phyloP scores from a whole-genome alignment of 92 coral and sea anemone species.

The Phenganax stokvisi region DNA sequence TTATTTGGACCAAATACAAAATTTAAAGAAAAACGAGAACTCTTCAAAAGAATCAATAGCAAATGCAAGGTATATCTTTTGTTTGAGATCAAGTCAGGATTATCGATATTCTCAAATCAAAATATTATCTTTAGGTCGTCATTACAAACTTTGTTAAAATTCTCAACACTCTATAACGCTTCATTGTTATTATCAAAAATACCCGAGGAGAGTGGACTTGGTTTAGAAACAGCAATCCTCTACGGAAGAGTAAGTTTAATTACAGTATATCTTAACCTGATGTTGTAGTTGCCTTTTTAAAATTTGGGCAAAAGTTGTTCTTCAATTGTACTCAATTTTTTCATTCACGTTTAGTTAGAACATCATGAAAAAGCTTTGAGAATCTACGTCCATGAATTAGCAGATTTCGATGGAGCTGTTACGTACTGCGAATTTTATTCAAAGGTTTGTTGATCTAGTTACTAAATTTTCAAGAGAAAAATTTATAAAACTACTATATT shows the following conservation, averaged over 20 bases:
- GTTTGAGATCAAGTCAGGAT: background rate
- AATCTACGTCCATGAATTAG: conserved; percentile 76
- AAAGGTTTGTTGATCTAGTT: conserved; percentile 48
- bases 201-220: conserved; percentile 78
- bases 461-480: background rate
- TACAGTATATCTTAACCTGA: background rate
- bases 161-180: conserved; percentile 81
- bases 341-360: conserved; percentile 60
- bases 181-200: conserved; percentile 76
- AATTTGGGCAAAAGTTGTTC: background rate
- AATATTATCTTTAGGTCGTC: conserved; percentile 48
- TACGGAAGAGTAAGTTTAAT: conserved; percentile 69
- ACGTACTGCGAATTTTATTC: conserved; percentile 85
- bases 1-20: conserved; percentile 74
- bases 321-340: background rate
- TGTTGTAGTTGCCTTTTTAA: background rate
- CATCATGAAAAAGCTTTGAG: conserved; percentile 89
- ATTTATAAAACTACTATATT: background rate
- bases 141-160: conserved; percentile 69
- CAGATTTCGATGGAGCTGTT: conserved; percentile 78
- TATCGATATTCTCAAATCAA: background rate
- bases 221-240: conserved; percentile 82
- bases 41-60: conserved; percentile 59
- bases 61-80: conserved; percentile 55
- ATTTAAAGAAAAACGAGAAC: conserved; percentile 64